Evolutionary conservation across 2,113 vertebrate species (phyloP).

Genomic region (Dendrocopos noguchii): DNA sequence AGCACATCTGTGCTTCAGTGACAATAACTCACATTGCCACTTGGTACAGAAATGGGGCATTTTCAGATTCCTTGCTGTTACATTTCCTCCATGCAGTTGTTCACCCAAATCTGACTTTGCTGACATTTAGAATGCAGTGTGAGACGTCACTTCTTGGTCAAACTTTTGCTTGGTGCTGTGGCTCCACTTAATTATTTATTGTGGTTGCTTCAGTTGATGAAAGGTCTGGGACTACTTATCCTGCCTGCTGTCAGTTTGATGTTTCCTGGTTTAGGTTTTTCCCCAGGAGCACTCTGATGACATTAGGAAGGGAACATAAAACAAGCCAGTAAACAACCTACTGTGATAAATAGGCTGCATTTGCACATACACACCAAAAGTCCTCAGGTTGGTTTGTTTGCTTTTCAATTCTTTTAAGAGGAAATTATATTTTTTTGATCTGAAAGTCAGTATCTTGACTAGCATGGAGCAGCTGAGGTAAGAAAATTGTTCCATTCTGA

Average conservation of each 20-base stretch:
- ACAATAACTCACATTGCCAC: not conserved
- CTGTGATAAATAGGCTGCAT: constrained; percentile 11
- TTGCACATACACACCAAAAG: not conserved
- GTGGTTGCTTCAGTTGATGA: not conserved
- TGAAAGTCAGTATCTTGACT: not conserved
- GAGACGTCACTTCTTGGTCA: constrained; percentile 21
- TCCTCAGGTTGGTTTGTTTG: not conserved
- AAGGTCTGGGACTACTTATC: constrained; percentile 24
- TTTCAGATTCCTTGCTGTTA: not conserved
- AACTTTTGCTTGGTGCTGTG: not conserved
- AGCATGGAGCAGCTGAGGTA: not conserved
- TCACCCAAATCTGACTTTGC: not conserved
- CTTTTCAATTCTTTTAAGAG: not conserved
- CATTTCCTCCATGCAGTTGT: not conserved
- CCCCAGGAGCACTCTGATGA: constrained; percentile 20
- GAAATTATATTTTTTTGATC: not conserved
- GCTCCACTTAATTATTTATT: constrained; percentile 50
- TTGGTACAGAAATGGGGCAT: not conserved
- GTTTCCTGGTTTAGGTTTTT: constrained; percentile 26
- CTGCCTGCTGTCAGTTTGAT: constrained; percentile 19
- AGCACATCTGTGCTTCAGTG: not conserved
- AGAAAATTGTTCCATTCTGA: not conserved
- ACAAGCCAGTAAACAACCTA: constrained; percentile 30
- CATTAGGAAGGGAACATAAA: constrained; percentile 38
- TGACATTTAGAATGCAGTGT: constrained; percentile 18